Conservation (phyloP, 2,113 vertebrate genomes). For the Corythoichthys intestinalis region DNA sequence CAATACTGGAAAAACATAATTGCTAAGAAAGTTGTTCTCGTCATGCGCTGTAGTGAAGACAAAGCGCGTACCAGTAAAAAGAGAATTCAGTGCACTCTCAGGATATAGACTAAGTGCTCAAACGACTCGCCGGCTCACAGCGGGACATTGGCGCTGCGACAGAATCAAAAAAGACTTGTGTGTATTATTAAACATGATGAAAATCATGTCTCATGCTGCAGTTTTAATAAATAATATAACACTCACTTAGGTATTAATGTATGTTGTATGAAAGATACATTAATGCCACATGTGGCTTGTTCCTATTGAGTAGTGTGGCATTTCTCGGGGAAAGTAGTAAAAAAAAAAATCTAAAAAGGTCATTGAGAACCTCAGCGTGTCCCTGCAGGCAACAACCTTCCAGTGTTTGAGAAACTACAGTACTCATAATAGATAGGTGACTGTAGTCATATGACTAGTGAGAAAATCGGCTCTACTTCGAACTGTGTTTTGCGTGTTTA, state of each 20-base stretch:
- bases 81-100: no score
- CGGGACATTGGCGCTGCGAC: conserved; percentile 31
- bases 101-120: background rate
- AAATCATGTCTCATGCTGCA: conserved; percentile 47
- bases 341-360: background rate
- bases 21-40: background rate
- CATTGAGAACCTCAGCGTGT: background rate
- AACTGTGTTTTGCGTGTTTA: no score
- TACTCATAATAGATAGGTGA: no score
- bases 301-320: conserved; percentile 37
- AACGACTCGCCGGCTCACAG: conserved; percentile 35
- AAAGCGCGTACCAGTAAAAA: background rate
- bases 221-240: conserved; percentile 65
- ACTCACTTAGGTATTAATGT: conserved; percentile 61
- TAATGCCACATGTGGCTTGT: conserved; percentile 53
- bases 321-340: background rate
- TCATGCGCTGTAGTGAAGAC: background rate
- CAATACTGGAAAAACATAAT: background rate
- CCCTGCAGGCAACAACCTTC: background rate
- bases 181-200: conserved; percentile 70
- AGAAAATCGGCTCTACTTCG: no score
- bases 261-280: conserved; percentile 61
- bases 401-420: background rate
- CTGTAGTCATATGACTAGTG: no score
- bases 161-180: conserved; percentile 41